phyloP scores from a whole-genome alignment of 2,113 vertebrate species.

The Leuciscus idus region DNA sequence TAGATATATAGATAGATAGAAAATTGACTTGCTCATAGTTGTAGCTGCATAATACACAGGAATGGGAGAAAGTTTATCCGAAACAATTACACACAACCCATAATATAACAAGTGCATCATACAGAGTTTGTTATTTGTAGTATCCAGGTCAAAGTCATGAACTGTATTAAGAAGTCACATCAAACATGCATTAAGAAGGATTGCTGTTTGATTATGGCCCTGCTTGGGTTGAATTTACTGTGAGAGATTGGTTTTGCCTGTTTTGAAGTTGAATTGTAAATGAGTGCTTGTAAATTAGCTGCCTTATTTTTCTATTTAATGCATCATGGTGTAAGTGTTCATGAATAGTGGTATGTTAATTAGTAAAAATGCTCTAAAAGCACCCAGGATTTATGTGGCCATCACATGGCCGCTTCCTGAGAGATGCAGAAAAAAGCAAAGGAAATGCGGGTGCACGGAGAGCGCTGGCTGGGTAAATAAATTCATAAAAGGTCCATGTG shows the following conservation, averaged over 20 bases:
- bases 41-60: constrained; percentile 6
- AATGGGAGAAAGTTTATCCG: neutral
- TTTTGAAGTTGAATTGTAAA: constrained; percentile 89
- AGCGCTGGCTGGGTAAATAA: constrained; percentile 51
- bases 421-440: constrained; percentile 22
- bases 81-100: neutral
- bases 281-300: constrained; percentile 89
- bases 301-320: constrained; percentile 83
- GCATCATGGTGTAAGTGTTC: constrained; percentile 80
- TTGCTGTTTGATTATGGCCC: constrained; percentile 25
- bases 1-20: neutral
- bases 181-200: constrained; percentile 58
- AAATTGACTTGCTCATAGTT: neutral
- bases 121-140: constrained; percentile 39
- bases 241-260: constrained; percentile 63
- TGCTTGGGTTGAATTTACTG: constrained; percentile 45
- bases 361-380: constrained; percentile 80
- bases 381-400: constrained; percentile 55
- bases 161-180: constrained; percentile 45
- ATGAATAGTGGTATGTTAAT: constrained; percentile 88
- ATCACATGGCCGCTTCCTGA: constrained; percentile 35
- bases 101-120: constrained; percentile 2
- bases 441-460: constrained; percentile 44
- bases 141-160: constrained; percentile 55
- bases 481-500: constrained; percentile 54